Base-by-base conservation (phyloP, 2,113 vertebrate genomes). In the Peromyscus maniculatus region DNA sequence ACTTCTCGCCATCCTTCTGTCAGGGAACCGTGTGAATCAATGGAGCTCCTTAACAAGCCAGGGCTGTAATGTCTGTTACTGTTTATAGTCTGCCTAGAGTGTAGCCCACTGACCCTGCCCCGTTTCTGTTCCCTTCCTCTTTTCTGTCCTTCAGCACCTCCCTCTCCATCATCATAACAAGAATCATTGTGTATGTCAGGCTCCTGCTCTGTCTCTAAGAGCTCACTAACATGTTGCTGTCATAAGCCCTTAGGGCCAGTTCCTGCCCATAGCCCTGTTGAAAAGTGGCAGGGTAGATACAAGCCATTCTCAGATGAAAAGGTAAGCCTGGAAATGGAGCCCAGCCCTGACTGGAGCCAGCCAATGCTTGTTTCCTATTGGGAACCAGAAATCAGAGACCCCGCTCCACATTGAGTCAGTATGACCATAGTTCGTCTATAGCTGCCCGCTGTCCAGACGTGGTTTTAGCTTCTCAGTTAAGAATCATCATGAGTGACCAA, bases 1-100 rank as follows among this genome's bases (percentile, higher is more conserved):
- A 89, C 96, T 97, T 88, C 91, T 88, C 95, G 82, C 97, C 96
- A 94, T 95, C 93, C 87, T 95, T 96, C 91, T 96, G 95, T 96
- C 0, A 0, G 95, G 91, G 96, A 97, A 96, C 66, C 89, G 97
- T 95, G 91, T 12, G 77, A 97, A 96, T 95, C 89, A 95, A 74
- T 86, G 26, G 93, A 95, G 91, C 82, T 79, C 92, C 92, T 95
- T 39, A 87, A 93, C 91, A 39, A 97, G 97, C 95, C 82, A 90
- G 10, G 90, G 89, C 91, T 93, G 84, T 89, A 95, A 93, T 91
- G 43, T 69, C 97, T 97, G 97, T 83, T 28, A 8, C 82, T 96
- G 86, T 89, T 94, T 90, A 36, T 93, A 97, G 88, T 86, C 97
- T 36, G 57, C 26, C 94, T 97, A 91, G 79, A 95, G 86, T 69